These are phyloP conservation scores for Myripristis murdjan DNA, from an alignment of 2,797 vertebrate species.

Conservation along the genomic window DNA sequence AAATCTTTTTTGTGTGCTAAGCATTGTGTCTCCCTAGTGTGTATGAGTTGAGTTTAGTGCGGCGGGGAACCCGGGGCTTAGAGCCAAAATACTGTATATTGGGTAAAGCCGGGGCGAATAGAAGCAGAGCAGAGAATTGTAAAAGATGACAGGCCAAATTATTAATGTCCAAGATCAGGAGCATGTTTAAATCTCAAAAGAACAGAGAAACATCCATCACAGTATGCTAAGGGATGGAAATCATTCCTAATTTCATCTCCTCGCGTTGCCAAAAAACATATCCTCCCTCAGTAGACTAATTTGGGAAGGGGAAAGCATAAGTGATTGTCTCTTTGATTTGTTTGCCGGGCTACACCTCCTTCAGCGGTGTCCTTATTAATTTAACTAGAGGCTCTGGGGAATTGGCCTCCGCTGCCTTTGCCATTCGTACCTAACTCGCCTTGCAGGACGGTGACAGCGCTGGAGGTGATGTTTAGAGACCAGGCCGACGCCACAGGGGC, in stretches of 20 bases:
- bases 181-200: slow-evolving; percentile 38
- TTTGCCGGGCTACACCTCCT: slow-evolving; percentile 32
- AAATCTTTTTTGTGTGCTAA: slow-evolving; percentile 45
- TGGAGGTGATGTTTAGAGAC: slow-evolving; percentile 46
- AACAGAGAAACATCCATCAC: slow-evolving; percentile 23
- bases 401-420: slow-evolving; percentile 62
- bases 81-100: slow-evolving; percentile 34
- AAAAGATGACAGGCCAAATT: slow-evolving; percentile 40
- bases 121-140: slow-evolving; percentile 30
- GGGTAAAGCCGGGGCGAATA: slow-evolving; percentile 17
- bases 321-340: slow-evolving; percentile 8
- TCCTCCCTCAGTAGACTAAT: slow-evolving; percentile 6
- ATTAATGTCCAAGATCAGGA: slow-evolving; percentile 44
- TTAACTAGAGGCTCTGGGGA: slow-evolving; percentile 27
- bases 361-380: slow-evolving; percentile 43
- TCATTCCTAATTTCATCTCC: slow-evolving; percentile 15
- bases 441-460: slow-evolving; percentile 48
- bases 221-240: slow-evolving; percentile 10
- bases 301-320: neutral
- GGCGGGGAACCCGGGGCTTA: slow-evolving; percentile 19
- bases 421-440: slow-evolving; percentile 71
- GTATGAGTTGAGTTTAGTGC: slow-evolving; percentile 34
- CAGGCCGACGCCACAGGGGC: slow-evolving; percentile 39
- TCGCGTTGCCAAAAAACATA: slow-evolving; percentile 1
- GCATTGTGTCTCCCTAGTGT: slow-evolving; percentile 37